phyloP scores from a whole-genome alignment of 2,797 vertebrate genomes.

The Halcyon leucocephala region DNA sequence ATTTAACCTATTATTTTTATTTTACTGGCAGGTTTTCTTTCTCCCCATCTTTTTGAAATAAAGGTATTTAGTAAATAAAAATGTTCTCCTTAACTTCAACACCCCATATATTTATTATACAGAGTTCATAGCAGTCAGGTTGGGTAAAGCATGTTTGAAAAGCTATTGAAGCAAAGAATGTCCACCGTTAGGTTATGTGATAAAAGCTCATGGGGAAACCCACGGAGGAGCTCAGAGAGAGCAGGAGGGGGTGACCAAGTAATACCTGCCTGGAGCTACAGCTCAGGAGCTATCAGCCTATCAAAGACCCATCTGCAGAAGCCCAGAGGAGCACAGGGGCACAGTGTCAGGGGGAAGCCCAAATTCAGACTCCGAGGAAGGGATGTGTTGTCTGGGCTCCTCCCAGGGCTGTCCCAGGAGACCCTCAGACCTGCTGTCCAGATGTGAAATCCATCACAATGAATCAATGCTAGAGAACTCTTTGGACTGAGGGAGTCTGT shows the following conservation, averaged over 20 bases:
- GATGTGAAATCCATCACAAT: not conserved
- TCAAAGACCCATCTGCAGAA: not conserved
- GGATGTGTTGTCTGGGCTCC: fast-evolving
- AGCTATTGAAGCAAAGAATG: not conserved
- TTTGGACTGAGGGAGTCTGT: not conserved
- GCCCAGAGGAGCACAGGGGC: not conserved
- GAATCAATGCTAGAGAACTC: not conserved
- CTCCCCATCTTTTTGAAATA: not conserved
- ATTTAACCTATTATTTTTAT: constrained; percentile 20
- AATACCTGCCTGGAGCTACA: not conserved
- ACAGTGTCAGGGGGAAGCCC: not conserved
- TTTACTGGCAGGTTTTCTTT: not conserved
- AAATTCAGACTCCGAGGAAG: not conserved
- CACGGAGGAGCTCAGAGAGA: not conserved
- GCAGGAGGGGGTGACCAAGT: not conserved
- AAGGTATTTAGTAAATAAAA: constrained; percentile 13
- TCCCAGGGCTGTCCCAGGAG: not conserved
- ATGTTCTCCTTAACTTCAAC: not conserved
- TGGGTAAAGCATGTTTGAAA: not conserved
- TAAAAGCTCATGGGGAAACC: not conserved
- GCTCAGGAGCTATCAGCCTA: not conserved
- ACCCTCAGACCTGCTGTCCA: not conserved
- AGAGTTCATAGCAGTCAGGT: not conserved
- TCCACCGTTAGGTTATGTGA: not conserved
- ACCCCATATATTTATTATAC: not conserved